phyloP scores from a whole-genome alignment of 2,888 invertebrate species.

The Drosophila cognata region DNA sequence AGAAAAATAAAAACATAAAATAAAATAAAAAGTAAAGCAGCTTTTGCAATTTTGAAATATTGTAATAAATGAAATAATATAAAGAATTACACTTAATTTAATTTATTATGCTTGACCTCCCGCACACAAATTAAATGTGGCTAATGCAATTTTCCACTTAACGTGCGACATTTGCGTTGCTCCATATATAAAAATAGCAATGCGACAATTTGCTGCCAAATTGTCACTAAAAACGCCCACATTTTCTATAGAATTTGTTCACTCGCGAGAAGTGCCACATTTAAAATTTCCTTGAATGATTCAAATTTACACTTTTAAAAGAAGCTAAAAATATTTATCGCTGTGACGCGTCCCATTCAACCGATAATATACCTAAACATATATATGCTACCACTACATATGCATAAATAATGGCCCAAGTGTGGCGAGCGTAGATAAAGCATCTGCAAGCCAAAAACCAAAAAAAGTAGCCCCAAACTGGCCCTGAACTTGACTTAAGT shows the following conservation, averaged over 20 bases:
- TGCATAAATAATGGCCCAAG: not conserved
- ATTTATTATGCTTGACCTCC: not conserved
- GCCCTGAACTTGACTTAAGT: slow-evolving; percentile 73
- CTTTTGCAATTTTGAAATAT: slow-evolving; percentile 16
- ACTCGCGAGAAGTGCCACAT: slow-evolving; percentile 4
- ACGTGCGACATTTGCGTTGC: slow-evolving; percentile 5
- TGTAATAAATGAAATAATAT: slow-evolving; percentile 8
- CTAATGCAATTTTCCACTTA: slow-evolving; percentile 22
- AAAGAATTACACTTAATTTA: not conserved
- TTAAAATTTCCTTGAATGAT: slow-evolving; percentile 40
- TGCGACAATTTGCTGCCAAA: slow-evolving; percentile 33
- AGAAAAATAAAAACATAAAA: not conserved
- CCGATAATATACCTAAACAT: slow-evolving; percentile 1
- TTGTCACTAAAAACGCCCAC: slow-evolving; percentile 48
- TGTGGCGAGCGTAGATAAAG: slow-evolving; percentile 13
- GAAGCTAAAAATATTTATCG: slow-evolving; percentile 10
- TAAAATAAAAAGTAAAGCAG: slow-evolving; percentile 2
- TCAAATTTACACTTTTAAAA: slow-evolving; percentile 30
- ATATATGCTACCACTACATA: not conserved
- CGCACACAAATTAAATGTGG: not conserved
- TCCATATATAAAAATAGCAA: slow-evolving; percentile 28
- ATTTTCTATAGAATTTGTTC: slow-evolving; percentile 11
- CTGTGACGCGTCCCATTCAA: slow-evolving; percentile 23
- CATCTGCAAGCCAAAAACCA: slow-evolving; percentile 11
- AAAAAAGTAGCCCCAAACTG: slow-evolving; percentile 40